Evolutionary conservation across 2,797 vertebrate species (phyloP), one percentile per base, ranked within the genome.

Genomic region (Sebastes wilsoni): DNA sequence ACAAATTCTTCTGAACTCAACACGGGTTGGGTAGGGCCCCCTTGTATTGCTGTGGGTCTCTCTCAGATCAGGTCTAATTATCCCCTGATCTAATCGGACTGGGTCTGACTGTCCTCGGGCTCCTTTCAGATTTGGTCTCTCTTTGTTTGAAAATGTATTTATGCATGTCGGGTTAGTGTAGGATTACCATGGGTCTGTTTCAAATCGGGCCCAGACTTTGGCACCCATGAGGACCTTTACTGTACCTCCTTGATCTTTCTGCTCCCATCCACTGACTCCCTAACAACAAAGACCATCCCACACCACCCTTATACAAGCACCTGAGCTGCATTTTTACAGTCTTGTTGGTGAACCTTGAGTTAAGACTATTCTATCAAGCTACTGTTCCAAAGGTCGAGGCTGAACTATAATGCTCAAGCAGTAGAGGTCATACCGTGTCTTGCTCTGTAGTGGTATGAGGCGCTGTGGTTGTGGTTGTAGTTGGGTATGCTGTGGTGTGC

Each of bases 371-470:
- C 28, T 23, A 59, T 62, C 12, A 34, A 46, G 16, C 59, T 5
- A 16, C 14, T 8, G 3, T 27, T 60, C 9, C 5, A 59, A 14
- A 49, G n/a, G 12, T 32, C 16, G 20, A 66, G 16, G 52, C 28
- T 34, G 8, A 72, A 52, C 5, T 12, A 10, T 34, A 3, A 22
- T 12, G 10, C 3, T 58, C 16, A 18, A 4, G 12, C 30, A 14
- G n/a, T 18, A 2, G 27, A 49, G 22, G 13, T 74, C 82, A 7
- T 77, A 94, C 93, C 85, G n/a, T 66, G 52, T 77, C 27, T 7
- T 1, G 23, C 30, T 60, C 77, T 4, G 85, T 28, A 0, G 68
- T 84, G 23, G 79, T 49, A 0, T 14, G 38, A 4, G 27, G 8
- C 12, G 52, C 30, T 1, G 87, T 82, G 13, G n/a, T 16, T 3